Conservation (phyloP, 30 jellyfish, hydroid and myxozoan genomes). For the Aurelia sp. region DNA sequence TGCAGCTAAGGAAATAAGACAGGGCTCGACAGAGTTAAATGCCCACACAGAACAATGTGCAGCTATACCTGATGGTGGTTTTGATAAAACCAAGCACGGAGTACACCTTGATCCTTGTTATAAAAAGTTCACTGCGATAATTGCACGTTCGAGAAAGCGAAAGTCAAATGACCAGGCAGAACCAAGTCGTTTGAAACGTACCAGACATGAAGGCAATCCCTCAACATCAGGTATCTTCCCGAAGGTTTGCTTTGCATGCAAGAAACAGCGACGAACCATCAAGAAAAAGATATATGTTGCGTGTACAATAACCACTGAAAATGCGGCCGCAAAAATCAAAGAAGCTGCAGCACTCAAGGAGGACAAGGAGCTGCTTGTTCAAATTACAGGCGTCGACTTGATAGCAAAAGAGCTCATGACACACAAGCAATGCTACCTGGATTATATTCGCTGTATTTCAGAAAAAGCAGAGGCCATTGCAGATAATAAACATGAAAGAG, state of each 20-base stretch:
- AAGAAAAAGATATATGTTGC: slow-evolving; percentile 17
- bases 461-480: slow-evolving; percentile 1
- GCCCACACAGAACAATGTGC: not conserved
- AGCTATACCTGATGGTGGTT: no score
- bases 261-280: slow-evolving; percentile 30
- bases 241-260: slow-evolving; percentile 18
- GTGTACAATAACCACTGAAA: slow-evolving; percentile 17
- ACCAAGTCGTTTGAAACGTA: slow-evolving; percentile 27
- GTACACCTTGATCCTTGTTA: no score
- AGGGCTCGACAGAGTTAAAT: slow-evolving; percentile 3
- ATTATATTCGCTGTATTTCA: slow-evolving; percentile 39
- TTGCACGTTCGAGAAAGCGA: no score
- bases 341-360: slow-evolving; percentile 46
- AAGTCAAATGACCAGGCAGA: not conserved
- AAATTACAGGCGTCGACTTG: slow-evolving; percentile 25
- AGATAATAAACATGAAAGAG: slow-evolving; percentile 26
- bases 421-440: slow-evolving; percentile 41
- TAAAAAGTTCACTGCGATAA: no score
- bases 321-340: slow-evolving; percentile 36
- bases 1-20: slow-evolving; percentile 13
- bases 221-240: slow-evolving; percentile 49
- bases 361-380: slow-evolving; percentile 3
- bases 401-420: slow-evolving; percentile 46
- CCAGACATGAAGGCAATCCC: slow-evolving; percentile 26
- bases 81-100: no score